Evolutionary conservation across 1,140 invertebrate genomes (phyloP).

Genomic region (Drosophila guanche): DNA sequence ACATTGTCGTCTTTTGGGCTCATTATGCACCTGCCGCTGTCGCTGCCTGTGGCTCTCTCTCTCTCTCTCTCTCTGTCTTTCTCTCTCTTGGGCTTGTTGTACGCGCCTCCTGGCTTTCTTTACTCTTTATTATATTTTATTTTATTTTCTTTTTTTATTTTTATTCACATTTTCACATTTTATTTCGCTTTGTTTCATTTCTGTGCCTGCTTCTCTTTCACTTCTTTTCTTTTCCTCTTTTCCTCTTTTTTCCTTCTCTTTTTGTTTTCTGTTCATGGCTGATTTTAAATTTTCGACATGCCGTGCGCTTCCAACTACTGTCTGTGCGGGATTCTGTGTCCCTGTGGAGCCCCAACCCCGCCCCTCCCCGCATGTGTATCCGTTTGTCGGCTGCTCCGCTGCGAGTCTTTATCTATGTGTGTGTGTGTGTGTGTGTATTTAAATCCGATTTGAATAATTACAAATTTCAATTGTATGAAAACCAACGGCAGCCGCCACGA

Average conservation of each 20-base stretch:
- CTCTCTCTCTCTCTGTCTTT: neutral
- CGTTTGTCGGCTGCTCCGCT: conserved; percentile 18
- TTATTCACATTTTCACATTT: conserved; percentile 8
- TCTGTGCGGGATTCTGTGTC: too few species aligned
- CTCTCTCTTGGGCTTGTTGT: neutral
- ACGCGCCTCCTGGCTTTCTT: conserved; percentile 4
- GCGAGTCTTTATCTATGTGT: conserved; percentile 5
- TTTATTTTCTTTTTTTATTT: conserved; percentile 4
- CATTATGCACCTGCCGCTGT: conserved; percentile 67
- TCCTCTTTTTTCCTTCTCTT: conserved; percentile 11
- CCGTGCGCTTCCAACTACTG: neutral
- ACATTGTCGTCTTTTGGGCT: conserved; percentile 54
- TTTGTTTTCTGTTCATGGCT: conserved; percentile 20
- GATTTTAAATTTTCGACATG: conserved; percentile 49
- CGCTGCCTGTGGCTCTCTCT: neutral
- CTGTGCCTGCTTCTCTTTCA: conserved; percentile 16
- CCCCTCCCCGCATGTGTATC: conserved; percentile 33
- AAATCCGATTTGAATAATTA: conserved; percentile 82
- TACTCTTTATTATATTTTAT: conserved; percentile 18
- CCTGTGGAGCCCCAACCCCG: neutral
- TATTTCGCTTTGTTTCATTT: conserved; percentile 47
- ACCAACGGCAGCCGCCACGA: conserved; percentile 47
- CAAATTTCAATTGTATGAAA: conserved; percentile 80
- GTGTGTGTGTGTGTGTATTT: conserved; percentile 52
- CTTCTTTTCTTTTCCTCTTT: conserved; percentile 10